These are phyloP conservation scores for Lochmaea capreae DNA, from an alignment of 2,888 invertebrate genomes.

Conservation along the genomic window DNA sequence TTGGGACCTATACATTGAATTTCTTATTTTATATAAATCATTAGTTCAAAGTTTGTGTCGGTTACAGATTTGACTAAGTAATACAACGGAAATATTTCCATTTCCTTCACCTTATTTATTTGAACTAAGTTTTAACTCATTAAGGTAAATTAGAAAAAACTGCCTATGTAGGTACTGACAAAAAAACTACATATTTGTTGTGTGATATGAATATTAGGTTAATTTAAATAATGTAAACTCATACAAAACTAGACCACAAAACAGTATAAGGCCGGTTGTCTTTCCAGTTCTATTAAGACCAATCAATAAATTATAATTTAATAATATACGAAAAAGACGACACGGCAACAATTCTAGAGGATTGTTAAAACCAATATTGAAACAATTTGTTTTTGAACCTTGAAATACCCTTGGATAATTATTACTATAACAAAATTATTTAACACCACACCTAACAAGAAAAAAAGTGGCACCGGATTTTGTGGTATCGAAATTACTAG, in stretches of 20 bases:
- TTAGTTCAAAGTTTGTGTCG: too few species aligned
- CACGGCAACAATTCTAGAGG: not conserved
- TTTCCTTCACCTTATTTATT: too few species aligned
- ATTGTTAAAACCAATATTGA: not conserved
- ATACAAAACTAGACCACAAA: not conserved
- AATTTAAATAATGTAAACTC: not conserved
- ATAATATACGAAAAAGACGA: not conserved
- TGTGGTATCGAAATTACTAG: not conserved
- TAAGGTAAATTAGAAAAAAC: too few species aligned
- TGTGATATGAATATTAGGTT: too few species aligned
- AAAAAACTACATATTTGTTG: too few species aligned
- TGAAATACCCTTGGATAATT: not conserved
- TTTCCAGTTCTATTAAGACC: not conserved
- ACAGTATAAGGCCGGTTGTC: not conserved
- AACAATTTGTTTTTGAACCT: constrained; percentile 4
- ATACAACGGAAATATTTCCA: too few species aligned
- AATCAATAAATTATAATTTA: constrained; percentile 7
- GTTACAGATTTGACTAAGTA: too few species aligned
- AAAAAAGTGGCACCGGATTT: constrained; percentile 10
- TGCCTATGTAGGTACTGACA: too few species aligned
- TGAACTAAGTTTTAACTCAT: too few species aligned
- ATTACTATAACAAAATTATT: not conserved
- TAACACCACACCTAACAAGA: constrained; percentile 14
- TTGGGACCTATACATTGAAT: too few species aligned
- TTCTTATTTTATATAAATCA: too few species aligned